These are phyloP conservation scores for Rhinolophus sinicus DNA, from an alignment of 2,113 vertebrate genomes.

Conservation along the genomic window DNA sequence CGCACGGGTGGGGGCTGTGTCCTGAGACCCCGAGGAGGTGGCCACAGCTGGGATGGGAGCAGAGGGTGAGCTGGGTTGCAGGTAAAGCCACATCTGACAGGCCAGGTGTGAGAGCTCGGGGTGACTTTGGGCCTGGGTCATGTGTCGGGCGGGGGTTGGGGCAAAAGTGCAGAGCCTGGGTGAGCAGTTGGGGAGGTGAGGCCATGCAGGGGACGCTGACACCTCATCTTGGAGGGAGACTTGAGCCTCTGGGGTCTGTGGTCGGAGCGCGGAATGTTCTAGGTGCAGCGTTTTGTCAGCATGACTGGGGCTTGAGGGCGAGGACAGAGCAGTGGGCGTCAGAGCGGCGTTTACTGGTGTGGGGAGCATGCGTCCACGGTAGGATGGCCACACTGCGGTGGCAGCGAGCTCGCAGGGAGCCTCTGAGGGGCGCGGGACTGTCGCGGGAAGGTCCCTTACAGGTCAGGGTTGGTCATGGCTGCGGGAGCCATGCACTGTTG, in stretches of 20 bases:
- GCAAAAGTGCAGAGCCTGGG: fast-evolving
- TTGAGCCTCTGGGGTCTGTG: background rate
- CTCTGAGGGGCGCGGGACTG: fast-evolving
- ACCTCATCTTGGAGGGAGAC: background rate
- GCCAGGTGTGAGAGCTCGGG: fast-evolving
- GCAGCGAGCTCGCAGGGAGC: background rate
- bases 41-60: fast-evolving
- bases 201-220: fast-evolving
- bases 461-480: fast-evolving
- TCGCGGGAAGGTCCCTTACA: fast-evolving
- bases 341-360: fast-evolving
- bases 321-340: fast-evolving
- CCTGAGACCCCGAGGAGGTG: background rate
- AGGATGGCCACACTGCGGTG: fast-evolving
- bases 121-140: too few relatives aligned
- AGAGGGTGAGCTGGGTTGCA: background rate
- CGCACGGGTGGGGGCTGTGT: fast-evolving
- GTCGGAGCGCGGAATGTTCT: background rate
- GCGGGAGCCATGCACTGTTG: fast-evolving
- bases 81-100: background rate
- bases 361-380: fast-evolving
- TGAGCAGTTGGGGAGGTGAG: fast-evolving
- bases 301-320: fast-evolving
- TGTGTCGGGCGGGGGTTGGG: fast-evolving
- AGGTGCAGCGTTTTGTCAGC: background rate